Evolutionary conservation across 1,140 invertebrate genomes (phyloP), one percentile per base, ranked within the genome.

Genomic region (Apis florea): DNA sequence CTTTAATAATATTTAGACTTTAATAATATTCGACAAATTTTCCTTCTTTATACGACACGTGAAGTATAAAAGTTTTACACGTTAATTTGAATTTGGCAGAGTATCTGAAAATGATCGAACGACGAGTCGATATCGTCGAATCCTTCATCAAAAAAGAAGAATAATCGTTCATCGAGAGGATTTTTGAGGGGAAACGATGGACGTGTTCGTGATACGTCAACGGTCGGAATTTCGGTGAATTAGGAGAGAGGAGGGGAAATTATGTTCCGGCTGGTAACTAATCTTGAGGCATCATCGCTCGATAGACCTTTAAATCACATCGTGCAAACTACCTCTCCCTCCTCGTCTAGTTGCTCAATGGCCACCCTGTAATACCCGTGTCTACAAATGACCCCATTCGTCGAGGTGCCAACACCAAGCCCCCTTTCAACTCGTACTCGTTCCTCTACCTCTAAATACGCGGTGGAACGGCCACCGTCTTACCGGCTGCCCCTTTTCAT

Each of bases 261-360:
- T 86, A 88, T 88, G 83, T 88, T 84, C 82, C 72, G 77, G 73
- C 72, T 53, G 78, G 78, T 85, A 89, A 90, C 82, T 89, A 89
- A 90, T 90, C 85, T 89, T 83, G 72, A 84, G 69, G 84, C 87
- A 89, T 89, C 83, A 89, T 89, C 87, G 87, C 85, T 83, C 82
- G 82, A 89, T 89, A 89, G 83, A 89, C 85, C 89, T 84, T 89
- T 90, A 89, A 89, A 90, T 90, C 89, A 89, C 87, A 71, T 76
- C 58, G 81, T 82, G 74, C 75, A 75, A 89, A 85, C 81, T 76
- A 31, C 73, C 77, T n/a, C 80, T 17, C 74, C 47, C 51, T 49
- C 54, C 56, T 59, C 64, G 67, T 61, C 63, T 78, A 24, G 56
- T 58, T 70, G 66, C 31, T 66, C 67, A 83, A 68, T 67, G 70